phyloP scores from a whole-genome alignment of 2,113 vertebrate genomes.

The Gila orcuttii region DNA sequence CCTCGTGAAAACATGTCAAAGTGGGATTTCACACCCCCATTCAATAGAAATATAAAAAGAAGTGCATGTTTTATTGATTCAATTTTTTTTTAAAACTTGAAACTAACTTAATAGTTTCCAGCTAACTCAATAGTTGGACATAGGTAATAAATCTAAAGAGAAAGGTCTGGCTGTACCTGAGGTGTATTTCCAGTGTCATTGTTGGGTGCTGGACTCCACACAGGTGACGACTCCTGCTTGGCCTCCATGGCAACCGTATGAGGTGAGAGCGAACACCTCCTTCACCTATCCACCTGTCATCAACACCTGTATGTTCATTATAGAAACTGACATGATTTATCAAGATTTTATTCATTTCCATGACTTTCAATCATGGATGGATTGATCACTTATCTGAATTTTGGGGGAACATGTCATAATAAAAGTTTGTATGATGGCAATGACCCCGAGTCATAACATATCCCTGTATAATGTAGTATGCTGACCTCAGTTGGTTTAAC shows the following conservation, averaged over 20 bases:
- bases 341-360: background rate
- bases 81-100: background rate
- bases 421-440: background rate
- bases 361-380: background rate
- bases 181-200: conserved; percentile 68
- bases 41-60: background rate
- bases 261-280: conserved; percentile 42
- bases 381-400: background rate
- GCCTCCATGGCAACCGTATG: conserved; percentile 72
- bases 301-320: conserved; percentile 15
- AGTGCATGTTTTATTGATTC: background rate
- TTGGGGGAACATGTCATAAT: background rate
- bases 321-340: background rate
- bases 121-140: background rate
- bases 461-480: no score
- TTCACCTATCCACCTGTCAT: conserved; percentile 52
- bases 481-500: background rate
- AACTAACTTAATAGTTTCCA: no score
- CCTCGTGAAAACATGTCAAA: background rate
- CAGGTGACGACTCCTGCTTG: conserved; percentile 74
- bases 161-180: conserved; percentile 66
- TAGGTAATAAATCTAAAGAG: background rate
- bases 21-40: background rate
- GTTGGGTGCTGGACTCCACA: conserved; percentile 72
- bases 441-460: background rate